Conservation (phyloP, 2,797 vertebrate species). For the Onychomys arenicola region DNA sequence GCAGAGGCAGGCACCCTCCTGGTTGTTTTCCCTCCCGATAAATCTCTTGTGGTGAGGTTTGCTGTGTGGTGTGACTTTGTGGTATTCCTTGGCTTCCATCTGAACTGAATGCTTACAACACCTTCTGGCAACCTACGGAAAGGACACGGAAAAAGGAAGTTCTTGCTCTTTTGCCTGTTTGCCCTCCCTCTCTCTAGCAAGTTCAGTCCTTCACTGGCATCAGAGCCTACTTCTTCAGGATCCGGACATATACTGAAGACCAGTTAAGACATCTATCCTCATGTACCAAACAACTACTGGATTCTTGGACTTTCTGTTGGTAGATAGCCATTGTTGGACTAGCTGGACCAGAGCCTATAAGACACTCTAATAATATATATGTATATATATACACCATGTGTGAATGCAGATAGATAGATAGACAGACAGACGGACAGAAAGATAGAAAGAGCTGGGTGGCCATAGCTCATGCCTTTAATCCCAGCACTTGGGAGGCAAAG, state of each 20-base stretch:
- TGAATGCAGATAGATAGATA: too few relatives aligned
- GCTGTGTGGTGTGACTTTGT: too few relatives aligned
- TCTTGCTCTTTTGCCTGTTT: not conserved
- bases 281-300: not conserved
- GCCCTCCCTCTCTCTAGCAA: not conserved
- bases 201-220: not conserved
- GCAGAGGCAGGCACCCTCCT: too few relatives aligned
- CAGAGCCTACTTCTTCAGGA: not conserved
- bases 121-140: not conserved
- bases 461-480: too few relatives aligned
- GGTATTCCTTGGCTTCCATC: too few relatives aligned
- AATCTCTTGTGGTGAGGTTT: too few relatives aligned
- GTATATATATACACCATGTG: too few relatives aligned
- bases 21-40: too few relatives aligned
- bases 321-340: not conserved
- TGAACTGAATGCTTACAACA: too few relatives aligned
- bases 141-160: not conserved
- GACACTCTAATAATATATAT: not conserved
- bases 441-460: too few relatives aligned
- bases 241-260: not conserved
- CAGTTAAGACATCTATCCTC: not conserved
- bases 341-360: not conserved
- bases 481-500: too few relatives aligned
- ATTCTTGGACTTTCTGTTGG: not conserved
- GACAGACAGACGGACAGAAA: too few relatives aligned